Base-by-base conservation (phyloP, 1,140 invertebrate genomes). In the Drosophila fuyamai region DNA sequence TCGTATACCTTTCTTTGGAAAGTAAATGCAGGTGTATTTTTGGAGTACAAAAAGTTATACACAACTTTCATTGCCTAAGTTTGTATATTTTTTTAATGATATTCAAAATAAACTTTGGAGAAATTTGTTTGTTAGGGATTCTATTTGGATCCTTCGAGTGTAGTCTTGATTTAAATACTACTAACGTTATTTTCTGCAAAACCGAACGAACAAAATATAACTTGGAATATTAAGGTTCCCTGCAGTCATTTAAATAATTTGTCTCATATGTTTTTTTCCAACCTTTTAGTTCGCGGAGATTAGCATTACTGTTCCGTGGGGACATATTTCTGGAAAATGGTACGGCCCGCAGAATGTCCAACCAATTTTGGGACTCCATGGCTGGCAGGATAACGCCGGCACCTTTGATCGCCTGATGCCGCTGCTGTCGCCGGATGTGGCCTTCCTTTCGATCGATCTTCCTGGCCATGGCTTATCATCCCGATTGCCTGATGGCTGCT, bases 301-400 rank as follows among this genome's bases (percentile, higher is more conserved):
- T 44, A 92, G 95, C 79, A 96, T 97, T 79, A 95, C 96, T 9
- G 94, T 96, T 10, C 96, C 96, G 14, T 97, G 95, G 96, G 96
- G 96, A 8, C 94, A 95, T 65, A 94, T 97, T 23, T 94, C 95
- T 36, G 95, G 94, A 66, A 96, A 96, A 93, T 93, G 94, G 92
- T 97, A 95, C 95, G 95, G 95, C 4, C 94, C 93, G n/a, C 93
- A 93, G 43, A 92, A 94, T 71, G 93, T 94, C 7, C 93, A 94
- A 60, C 96, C 96, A 0, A 94, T 97, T 57, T 78, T 97, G 27
- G 94, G 94, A 0, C 68, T 97, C 12, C 96, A 97, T 91, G 96
- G 96, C 0, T 96, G 96, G 95, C 94, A 95, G 92, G 95, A 96
- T 78, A 97, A 96, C 92, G 95, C 95, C 12, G 95, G 94, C 5